Conservation (phyloP, 35 echinoderm and acorn worm genomes). For the Ophiothrix spiculata region DNA sequence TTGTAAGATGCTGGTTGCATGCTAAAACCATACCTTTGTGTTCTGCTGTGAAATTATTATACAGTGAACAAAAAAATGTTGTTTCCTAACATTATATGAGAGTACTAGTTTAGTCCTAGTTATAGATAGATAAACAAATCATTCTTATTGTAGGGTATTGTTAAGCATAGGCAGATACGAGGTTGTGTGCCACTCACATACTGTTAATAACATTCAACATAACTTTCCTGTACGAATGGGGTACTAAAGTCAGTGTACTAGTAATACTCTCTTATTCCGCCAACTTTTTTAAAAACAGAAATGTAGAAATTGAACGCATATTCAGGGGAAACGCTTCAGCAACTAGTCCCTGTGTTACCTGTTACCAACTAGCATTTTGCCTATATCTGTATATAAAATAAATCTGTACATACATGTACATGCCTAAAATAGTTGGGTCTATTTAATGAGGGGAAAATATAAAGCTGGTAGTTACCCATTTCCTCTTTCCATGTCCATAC, state of each 20-base stretch:
- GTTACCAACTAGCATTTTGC: slow-evolving; percentile 7
- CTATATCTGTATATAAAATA: slow-evolving; percentile 8
- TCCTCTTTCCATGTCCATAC: neutral
- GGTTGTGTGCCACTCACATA: neutral
- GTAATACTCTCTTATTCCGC: neutral
- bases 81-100: neutral
- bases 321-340: neutral
- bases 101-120: slow-evolving; percentile 7
- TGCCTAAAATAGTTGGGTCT: slow-evolving; percentile 2
- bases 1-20: neutral
- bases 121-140: neutral
- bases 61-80: slow-evolving; percentile 8
- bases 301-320: neutral
- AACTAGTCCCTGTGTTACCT: neutral
- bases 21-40: neutral
- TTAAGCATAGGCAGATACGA: neutral
- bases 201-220: neutral
- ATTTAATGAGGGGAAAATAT: neutral
- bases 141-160: slow-evolving; percentile 16
- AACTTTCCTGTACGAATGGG: too few species aligned
- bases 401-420: slow-evolving; percentile 16
- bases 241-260: neutral
- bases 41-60: neutral
- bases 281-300: neutral
- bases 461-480: neutral